Evolutionary conservation across 2,113 vertebrate genomes (phyloP).

Genomic region (Spermophilus dauricus): DNA sequence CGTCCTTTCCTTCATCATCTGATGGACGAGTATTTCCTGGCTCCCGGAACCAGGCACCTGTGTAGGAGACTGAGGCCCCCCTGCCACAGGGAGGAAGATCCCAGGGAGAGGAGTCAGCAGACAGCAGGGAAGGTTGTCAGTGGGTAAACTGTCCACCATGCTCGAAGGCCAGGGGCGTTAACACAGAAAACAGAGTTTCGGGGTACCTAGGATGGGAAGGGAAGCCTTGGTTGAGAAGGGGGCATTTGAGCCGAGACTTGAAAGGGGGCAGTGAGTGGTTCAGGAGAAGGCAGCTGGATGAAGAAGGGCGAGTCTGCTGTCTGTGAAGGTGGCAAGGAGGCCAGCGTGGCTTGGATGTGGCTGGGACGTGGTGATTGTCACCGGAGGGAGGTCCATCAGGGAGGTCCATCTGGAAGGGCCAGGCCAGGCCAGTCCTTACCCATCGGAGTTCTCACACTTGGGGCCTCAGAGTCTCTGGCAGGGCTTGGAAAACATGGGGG

Average conservation of each 20-base stretch:
- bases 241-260: not conserved
- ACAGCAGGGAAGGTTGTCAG: no score
- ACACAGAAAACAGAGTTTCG: not conserved
- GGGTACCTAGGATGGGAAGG: not conserved
- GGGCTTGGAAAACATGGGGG: no score
- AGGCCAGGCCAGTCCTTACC: not conserved
- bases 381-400: not conserved
- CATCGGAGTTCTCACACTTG: not conserved
- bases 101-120: not conserved
- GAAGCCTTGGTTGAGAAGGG: not conserved
- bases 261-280: not conserved
- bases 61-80: not conserved
- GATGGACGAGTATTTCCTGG: no score
- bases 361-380: not conserved
- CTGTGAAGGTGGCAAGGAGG: no score
- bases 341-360: no score
- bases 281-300: not conserved
- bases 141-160: not conserved
- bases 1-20: not conserved
- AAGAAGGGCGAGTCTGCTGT: not conserved
- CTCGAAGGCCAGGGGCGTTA: no score
- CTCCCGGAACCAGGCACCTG: not conserved
- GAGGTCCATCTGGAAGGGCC: no score
- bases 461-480: not conserved
- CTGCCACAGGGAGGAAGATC: accelerated